phyloP scores from a whole-genome alignment of 2,113 vertebrate genomes.

The Mesitornis unicolor region DNA sequence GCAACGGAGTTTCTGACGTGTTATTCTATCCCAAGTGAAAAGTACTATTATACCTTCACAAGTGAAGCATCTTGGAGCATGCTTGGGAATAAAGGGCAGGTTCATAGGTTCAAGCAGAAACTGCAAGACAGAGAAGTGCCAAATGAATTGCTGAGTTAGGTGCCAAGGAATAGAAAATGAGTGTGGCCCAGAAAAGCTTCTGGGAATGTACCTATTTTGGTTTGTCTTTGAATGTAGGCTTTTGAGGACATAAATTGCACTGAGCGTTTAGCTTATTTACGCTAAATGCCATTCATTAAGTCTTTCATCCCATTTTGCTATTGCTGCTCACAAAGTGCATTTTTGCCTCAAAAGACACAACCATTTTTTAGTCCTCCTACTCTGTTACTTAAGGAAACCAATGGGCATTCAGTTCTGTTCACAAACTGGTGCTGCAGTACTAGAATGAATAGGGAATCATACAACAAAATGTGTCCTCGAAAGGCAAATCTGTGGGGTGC shows the following conservation, averaged over 20 bases:
- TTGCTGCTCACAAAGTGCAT: not conserved
- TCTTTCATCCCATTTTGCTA: not conserved
- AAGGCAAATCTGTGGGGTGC: not conserved
- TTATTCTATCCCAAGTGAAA: not conserved
- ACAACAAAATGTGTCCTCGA: not conserved
- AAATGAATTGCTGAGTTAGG: not conserved
- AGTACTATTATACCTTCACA: not conserved
- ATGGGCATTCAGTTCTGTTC: not conserved
- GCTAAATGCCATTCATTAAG: not conserved
- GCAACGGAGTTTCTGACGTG: not conserved
- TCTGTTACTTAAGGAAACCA: not conserved
- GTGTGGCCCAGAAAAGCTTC: not conserved
- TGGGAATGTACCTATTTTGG: not conserved
- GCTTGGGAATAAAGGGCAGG: not conserved
- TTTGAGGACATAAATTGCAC: not conserved
- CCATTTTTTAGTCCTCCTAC: not conserved
- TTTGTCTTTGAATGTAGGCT: not conserved
- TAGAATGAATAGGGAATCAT: not conserved
- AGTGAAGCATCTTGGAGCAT: not conserved
- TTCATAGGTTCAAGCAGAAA: not conserved
- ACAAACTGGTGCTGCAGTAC: not conserved
- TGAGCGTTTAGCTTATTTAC: not conserved
- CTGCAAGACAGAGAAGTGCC: not conserved
- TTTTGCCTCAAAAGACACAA: not conserved
- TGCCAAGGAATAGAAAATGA: not conserved